Percentiles rank a stretch among this genome's conserved stretches.
These are phyloP conservation scores for Mayetiola destructor DNA, from an alignment of 2,888 invertebrate species.

Conservation along the genomic window DNA sequence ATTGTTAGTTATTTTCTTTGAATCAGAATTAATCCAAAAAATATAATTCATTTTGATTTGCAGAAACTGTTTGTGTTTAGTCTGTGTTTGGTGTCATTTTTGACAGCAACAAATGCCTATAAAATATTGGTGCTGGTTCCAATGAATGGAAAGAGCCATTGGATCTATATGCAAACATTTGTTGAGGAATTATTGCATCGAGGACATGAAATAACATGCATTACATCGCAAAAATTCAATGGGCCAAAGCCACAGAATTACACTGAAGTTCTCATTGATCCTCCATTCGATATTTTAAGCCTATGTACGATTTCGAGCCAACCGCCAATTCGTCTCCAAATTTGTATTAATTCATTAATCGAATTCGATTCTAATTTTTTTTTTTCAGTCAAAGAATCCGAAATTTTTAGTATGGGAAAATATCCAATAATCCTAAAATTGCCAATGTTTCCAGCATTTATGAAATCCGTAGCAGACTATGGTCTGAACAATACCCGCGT, in stretches of 20 bases:
- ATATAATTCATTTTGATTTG: too few relatives aligned
- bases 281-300: constrained; percentile 29
- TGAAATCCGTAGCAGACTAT: background rate
- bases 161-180: constrained; percentile 20
- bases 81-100: background rate
- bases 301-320: constrained; percentile 4
- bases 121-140: constrained; percentile 14
- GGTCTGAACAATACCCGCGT: background rate
- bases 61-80: background rate
- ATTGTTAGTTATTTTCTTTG: too few relatives aligned
- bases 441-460: background rate
- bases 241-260: constrained; percentile 26
- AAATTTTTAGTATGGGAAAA: background rate
- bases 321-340: background rate
- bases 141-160: constrained; percentile 19
- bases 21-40: too few relatives aligned
- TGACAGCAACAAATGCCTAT: background rate
- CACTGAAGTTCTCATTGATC: constrained; percentile 33
- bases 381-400: background rate
- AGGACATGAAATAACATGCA: constrained; percentile 28
- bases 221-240: constrained; percentile 20
- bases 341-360: background rate
- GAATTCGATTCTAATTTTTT: too few relatives aligned
- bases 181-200: constrained; percentile 16
- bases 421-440: too few relatives aligned